Conservation (phyloP, 2,113 vertebrate species). For the Stegastes partitus region DNA sequence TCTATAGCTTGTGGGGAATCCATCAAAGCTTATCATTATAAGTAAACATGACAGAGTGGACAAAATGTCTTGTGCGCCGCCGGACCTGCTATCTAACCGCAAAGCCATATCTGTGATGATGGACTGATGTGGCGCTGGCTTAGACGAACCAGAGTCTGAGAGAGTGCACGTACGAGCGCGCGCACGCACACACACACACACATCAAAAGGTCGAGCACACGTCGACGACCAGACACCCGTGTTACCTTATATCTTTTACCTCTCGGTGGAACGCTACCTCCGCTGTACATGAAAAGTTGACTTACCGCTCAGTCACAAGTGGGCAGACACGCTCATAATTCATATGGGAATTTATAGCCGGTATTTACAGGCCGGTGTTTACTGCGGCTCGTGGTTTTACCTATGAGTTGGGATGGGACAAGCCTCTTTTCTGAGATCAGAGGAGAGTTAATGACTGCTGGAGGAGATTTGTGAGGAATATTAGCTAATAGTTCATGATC, state of each 20-base stretch:
- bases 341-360: conserved; percentile 69
- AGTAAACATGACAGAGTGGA: conserved; percentile 86
- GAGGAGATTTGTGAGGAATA: conserved; percentile 59
- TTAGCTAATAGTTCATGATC: conserved; percentile 48
- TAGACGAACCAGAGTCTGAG: conserved; percentile 75
- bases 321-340: conserved; percentile 53
- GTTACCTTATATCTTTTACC: conserved; percentile 55
- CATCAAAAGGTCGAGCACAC: conserved; percentile 60
- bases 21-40: conserved; percentile 86
- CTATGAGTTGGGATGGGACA: conserved; percentile 35
- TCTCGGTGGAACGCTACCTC: conserved; percentile 38
- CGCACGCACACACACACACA: conserved; percentile 30
- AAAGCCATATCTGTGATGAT: conserved; percentile 82
- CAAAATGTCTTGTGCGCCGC: conserved; percentile 84
- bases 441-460: conserved; percentile 56
- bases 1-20: conserved; percentile 77
- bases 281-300: conserved; percentile 56
- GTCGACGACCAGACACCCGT: conserved; percentile 51
- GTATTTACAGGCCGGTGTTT: conserved; percentile 66
- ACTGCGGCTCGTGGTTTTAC: conserved; percentile 41
- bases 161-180: conserved; percentile 59
- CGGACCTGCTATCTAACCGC: conserved; percentile 80
- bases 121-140: conserved; percentile 82
- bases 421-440: conserved; percentile 68
- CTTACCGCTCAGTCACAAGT: conserved; percentile 65